A percentile compares a stretch with the other conserved stretches of the same genome.
These are phyloP conservation scores for Lagorchestes hirsutus DNA, from an alignment of 2,797 vertebrate genomes.

Conservation along the genomic window DNA sequence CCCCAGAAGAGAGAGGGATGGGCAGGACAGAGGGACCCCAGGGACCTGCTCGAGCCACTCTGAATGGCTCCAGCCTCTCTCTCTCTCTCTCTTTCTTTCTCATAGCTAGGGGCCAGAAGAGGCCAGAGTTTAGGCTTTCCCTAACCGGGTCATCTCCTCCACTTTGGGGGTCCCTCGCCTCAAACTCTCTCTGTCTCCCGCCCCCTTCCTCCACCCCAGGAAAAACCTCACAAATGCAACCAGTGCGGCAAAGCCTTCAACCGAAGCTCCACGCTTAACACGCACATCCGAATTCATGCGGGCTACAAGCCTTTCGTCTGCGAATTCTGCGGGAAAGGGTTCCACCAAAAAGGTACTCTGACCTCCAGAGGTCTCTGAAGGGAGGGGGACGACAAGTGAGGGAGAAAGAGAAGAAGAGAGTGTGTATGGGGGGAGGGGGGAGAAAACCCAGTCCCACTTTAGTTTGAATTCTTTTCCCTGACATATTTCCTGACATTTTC, in stretches of 20 bases:
- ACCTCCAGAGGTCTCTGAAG: slow-evolving; percentile 6
- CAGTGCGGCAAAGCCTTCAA: slow-evolving; percentile 96
- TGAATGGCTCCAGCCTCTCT: not conserved
- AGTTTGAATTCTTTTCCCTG: slow-evolving; percentile 48
- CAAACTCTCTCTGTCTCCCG: slow-evolving; percentile 13
- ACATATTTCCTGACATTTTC: not conserved
- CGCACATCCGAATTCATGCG: slow-evolving; percentile 93
- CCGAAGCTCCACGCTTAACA: slow-evolving; percentile 94
- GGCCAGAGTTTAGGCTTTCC: slow-evolving; percentile 1
- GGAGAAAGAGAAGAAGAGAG: not conserved
- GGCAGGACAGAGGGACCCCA: slow-evolving; percentile 23
- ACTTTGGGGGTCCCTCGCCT: slow-evolving; percentile 31
- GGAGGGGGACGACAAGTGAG: not conserved
- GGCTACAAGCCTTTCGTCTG: slow-evolving; percentile 95
- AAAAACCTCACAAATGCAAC: slow-evolving; percentile 94
- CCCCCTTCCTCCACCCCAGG: slow-evolving; percentile 84
- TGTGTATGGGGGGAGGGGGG: not conserved
- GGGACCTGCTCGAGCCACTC: slow-evolving; percentile 20
- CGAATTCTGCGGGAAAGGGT: slow-evolving; percentile 95
- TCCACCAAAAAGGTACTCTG: slow-evolving; percentile 93
- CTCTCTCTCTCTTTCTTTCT: not conserved
- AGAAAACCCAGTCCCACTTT: slow-evolving; percentile 50
- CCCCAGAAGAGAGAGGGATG: not conserved
- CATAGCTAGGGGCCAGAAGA: not conserved
- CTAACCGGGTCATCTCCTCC: not conserved